Conservation (phyloP, 2,113 vertebrate genomes). For the Procapra przewalskii region DNA sequence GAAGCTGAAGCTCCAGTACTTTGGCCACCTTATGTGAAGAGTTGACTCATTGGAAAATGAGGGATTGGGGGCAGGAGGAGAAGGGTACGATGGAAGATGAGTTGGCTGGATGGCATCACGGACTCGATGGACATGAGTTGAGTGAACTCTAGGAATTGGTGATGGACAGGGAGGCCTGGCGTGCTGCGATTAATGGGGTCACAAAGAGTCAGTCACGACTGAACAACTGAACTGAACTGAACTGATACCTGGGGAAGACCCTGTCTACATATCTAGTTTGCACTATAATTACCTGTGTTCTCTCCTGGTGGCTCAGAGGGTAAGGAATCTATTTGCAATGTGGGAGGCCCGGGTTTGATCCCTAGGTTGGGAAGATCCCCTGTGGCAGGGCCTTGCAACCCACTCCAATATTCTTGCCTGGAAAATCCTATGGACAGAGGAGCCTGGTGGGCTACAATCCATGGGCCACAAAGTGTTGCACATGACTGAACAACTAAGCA, state of each 20-base stretch:
- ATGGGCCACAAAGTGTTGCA: background rate
- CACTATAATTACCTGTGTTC: background rate
- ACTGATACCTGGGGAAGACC: background rate
- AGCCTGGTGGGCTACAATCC: background rate
- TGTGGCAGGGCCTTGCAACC: background rate
- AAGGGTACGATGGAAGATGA: rapidly evolving
- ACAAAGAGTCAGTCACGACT: rapidly evolving
- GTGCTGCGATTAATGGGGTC: too few relatives aligned
- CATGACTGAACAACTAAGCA: background rate
- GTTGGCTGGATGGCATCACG: too few relatives aligned
- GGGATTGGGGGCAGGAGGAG: too few relatives aligned
- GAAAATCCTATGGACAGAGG: background rate
- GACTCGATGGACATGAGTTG: too few relatives aligned
- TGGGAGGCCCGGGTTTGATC: background rate
- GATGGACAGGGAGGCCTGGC: too few relatives aligned
- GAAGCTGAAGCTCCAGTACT: too few relatives aligned
- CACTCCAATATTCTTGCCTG: background rate
- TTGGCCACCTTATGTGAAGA: too few relatives aligned
- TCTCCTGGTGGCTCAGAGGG: background rate
- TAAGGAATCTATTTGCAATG: background rate
- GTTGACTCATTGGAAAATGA: too few relatives aligned
- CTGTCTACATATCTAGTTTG: background rate
- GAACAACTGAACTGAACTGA: too few relatives aligned
- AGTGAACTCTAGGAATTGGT: too few relatives aligned
- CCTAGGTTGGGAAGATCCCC: background rate